Conservation (phyloP, 2,888 invertebrate species). For the Ophion slaviceki region DNA sequence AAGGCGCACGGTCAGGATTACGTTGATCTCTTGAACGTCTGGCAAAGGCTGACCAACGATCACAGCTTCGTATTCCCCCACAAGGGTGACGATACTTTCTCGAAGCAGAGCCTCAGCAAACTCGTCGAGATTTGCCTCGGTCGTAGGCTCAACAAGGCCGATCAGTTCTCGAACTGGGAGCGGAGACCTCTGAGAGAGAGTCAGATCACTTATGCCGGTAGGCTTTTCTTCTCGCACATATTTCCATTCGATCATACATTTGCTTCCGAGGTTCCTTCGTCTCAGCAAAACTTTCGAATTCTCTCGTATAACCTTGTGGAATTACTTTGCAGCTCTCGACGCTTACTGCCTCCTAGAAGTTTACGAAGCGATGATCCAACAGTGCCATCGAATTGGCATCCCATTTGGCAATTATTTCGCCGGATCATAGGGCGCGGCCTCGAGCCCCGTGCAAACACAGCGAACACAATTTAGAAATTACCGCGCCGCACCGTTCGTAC, state of each 20-base stretch:
- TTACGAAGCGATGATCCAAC: slow-evolving; percentile 87
- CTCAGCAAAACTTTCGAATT: background rate
- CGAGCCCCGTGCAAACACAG: slow-evolving; percentile 82
- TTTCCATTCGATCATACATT: background rate
- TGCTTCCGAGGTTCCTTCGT: background rate
- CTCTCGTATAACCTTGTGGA: background rate
- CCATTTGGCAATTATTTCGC: slow-evolving; percentile 88
- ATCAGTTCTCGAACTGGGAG: slow-evolving; percentile 97
- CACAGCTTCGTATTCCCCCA: slow-evolving; percentile 85
- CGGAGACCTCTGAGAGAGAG: slow-evolving; percentile 90
- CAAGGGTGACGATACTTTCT: slow-evolving; percentile 84
- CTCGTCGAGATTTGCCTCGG: slow-evolving; percentile 92
- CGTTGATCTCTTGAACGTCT: slow-evolving; percentile 86
- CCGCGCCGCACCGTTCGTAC: slow-evolving; percentile 56
- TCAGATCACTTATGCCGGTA: slow-evolving; percentile 92
- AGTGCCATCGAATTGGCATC: slow-evolving; percentile 84
- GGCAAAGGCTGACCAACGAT: slow-evolving; percentile 86
- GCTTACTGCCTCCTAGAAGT: slow-evolving; percentile 94
- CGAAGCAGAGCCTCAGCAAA: slow-evolving; percentile 89
- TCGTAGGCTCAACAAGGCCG: slow-evolving; percentile 91
- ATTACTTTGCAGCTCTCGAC: slow-evolving; percentile 88
- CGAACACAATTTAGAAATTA: slow-evolving; percentile 80
- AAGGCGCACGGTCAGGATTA: slow-evolving; percentile 84
- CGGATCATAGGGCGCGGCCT: slow-evolving; percentile 82
- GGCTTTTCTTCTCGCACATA: slow-evolving; percentile 41